Conservation (phyloP, 1,140 invertebrate species). For the Planococcus citri region DNA sequence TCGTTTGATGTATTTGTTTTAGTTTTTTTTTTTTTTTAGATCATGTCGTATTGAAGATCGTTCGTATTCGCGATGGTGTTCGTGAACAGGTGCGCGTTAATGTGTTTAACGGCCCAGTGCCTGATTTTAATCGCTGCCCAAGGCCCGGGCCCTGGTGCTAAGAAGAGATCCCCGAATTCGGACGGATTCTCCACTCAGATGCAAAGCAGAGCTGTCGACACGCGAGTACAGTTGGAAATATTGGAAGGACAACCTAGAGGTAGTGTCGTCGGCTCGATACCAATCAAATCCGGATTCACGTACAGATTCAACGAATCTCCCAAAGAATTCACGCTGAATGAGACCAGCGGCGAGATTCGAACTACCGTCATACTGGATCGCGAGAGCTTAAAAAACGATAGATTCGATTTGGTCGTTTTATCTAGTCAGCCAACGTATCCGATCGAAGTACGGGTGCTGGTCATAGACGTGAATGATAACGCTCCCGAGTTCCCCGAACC, state of each 20-base stretch:
- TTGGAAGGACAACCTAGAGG: conserved; percentile 68
- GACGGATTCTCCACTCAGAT: conserved; percentile 40
- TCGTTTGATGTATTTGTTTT: background rate
- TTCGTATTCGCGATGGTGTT: conserved; percentile 16
- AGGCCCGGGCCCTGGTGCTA: conserved; percentile 30
- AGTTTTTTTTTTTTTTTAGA: background rate
- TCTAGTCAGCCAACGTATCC: conserved; percentile 87
- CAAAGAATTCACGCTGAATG: conserved; percentile 65
- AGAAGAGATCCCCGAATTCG: conserved; percentile 8
- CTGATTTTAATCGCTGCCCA: conserved; percentile 26
- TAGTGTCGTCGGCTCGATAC: conserved; percentile 69
- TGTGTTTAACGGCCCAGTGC: conserved; percentile 20
- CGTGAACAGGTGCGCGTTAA: conserved; percentile 13
- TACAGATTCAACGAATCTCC: conserved; percentile 84
- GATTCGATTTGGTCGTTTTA: conserved; percentile 77
- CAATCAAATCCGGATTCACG: conserved; percentile 71
- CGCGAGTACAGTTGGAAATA: conserved; percentile 68
- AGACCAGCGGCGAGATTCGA: conserved; percentile 64
- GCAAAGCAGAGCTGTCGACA: conserved; percentile 75
- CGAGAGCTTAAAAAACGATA: conserved; percentile 57
- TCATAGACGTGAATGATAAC: conserved; percentile 82
- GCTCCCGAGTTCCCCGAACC: conserved; percentile 78
- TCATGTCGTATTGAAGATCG: background rate
- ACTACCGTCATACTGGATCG: conserved; percentile 69
- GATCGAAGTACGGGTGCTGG: conserved; percentile 74